Conservation (phyloP, 1,140 invertebrate species). For the Mamestra configurata region DNA sequence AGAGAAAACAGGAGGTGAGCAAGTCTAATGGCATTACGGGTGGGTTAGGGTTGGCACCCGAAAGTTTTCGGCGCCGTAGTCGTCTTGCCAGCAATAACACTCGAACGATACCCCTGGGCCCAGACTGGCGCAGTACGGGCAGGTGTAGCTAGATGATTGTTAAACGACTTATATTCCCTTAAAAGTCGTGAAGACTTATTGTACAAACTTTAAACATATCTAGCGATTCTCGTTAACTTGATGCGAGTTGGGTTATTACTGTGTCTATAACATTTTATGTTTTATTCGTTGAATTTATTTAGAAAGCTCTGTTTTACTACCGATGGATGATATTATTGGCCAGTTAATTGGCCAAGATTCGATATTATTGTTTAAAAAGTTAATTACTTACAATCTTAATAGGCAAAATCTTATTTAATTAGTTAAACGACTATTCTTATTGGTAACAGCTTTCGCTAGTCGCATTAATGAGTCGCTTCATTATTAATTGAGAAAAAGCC, state of each 20-base stretch:
- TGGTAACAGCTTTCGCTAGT: background rate
- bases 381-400: too few relatives aligned
- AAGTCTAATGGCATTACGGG: constrained; percentile 43
- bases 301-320: too few relatives aligned
- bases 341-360: too few relatives aligned
- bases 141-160: constrained; percentile 41
- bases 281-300: too few relatives aligned
- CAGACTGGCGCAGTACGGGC: constrained; percentile 49
- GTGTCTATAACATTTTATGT: background rate
- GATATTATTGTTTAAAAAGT: too few relatives aligned
- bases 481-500: constrained; percentile 1
- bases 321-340: too few relatives aligned
- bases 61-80: constrained; percentile 44
- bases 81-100: constrained; percentile 56
- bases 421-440: background rate
- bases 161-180: constrained; percentile 56
- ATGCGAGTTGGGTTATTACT: background rate
- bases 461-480: background rate
- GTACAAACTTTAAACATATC: constrained; percentile 11
- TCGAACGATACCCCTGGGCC: constrained; percentile 54
- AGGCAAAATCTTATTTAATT: too few relatives aligned
- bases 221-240: background rate
- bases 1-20: constrained; percentile 44
- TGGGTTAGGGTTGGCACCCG: constrained; percentile 51
- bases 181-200: constrained; percentile 41